phyloP scores from a whole-genome alignment of 2,888 invertebrate species.

The Chelonus formosanus region DNA sequence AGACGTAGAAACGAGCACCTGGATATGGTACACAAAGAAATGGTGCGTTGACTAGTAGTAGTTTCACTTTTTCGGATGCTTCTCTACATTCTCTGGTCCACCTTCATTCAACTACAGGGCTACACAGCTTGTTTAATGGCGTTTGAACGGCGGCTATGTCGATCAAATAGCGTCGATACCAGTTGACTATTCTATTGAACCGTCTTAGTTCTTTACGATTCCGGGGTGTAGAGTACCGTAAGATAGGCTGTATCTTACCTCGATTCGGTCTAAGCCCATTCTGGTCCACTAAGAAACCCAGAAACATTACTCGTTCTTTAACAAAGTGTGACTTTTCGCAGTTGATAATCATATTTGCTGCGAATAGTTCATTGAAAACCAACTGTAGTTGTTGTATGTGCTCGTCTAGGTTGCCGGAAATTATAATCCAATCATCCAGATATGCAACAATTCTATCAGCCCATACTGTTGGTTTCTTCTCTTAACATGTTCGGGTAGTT shows the following conservation, averaged over 20 bases:
- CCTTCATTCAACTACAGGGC: constrained; percentile 32
- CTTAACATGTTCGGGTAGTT: not conserved
- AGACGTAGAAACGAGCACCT: constrained; percentile 22
- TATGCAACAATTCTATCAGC: not conserved
- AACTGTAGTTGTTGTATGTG: too few species aligned
- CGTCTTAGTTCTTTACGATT: constrained; percentile 30
- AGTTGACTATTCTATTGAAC: constrained; percentile 36
- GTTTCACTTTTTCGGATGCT: constrained; percentile 28
- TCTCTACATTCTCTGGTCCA: constrained; percentile 36
- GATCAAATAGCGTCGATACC: constrained; percentile 37
- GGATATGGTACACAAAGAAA: constrained; percentile 31
- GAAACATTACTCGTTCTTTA: constrained; percentile 23
- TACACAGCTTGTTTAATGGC: constrained; percentile 32
- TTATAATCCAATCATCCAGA: constrained; percentile 20
- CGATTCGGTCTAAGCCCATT: constrained; percentile 37
- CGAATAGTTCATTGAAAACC: too few species aligned
- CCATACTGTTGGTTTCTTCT: not conserved
- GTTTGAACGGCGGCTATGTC: constrained; percentile 14
- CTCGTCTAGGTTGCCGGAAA: not conserved
- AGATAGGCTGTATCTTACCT: constrained; percentile 35
- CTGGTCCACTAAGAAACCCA: constrained; percentile 36
- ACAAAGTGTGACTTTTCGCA: too few species aligned
- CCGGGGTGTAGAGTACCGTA: constrained; percentile 27
- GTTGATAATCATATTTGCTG: too few species aligned
- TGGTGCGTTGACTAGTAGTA: constrained; percentile 25